Conservation (phyloP, 1,140 invertebrate genomes). For the Drosophila arawakana region DNA sequence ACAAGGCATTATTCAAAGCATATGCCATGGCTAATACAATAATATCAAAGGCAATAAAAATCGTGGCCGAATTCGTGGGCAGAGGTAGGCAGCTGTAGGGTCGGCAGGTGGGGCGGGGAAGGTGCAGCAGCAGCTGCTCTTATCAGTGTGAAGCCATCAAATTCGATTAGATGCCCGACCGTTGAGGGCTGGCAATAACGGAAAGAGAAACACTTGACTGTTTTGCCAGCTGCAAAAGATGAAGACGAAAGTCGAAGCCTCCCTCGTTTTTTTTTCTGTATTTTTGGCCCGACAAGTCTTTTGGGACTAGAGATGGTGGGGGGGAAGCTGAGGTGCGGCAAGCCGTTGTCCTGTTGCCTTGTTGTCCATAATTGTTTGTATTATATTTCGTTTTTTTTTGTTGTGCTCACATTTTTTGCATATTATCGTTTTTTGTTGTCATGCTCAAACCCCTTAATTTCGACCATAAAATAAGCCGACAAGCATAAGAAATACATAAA, state of each 20-base stretch:
- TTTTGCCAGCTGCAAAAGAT: conserved; percentile 56
- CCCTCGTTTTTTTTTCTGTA: too few relatives aligned
- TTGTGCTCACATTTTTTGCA: conserved; percentile 48
- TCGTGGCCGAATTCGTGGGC: conserved; percentile 38
- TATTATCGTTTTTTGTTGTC: conserved; percentile 19
- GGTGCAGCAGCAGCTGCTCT: conserved; percentile 70
- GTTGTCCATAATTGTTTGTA: conserved; percentile 47
- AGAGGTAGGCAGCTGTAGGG: conserved; percentile 29
- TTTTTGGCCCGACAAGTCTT: conserved; percentile 16
- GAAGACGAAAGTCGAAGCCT: conserved; percentile 40
- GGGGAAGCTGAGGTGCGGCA: not conserved
- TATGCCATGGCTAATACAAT: conserved; percentile 76
- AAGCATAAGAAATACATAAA: conserved; percentile 13
- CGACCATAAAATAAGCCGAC: conserved; percentile 19
- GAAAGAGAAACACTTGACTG: conserved; percentile 56
- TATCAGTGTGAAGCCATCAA: conserved; percentile 81
- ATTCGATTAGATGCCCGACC: conserved; percentile 72
- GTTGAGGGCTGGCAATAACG: conserved; percentile 46
- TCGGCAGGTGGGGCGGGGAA: not conserved
- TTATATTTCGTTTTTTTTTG: not conserved
- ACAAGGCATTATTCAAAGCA: conserved; percentile 62
- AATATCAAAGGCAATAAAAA: conserved; percentile 80
- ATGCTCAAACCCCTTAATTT: not conserved
- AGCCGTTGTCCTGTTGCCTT: conserved; percentile 42
- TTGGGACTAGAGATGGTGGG: not conserved